Evolutionary conservation across 2,888 invertebrate genomes (phyloP), one percentile per base, ranked within the genome.

Genomic region (Pseudococcus longispinus): DNA sequence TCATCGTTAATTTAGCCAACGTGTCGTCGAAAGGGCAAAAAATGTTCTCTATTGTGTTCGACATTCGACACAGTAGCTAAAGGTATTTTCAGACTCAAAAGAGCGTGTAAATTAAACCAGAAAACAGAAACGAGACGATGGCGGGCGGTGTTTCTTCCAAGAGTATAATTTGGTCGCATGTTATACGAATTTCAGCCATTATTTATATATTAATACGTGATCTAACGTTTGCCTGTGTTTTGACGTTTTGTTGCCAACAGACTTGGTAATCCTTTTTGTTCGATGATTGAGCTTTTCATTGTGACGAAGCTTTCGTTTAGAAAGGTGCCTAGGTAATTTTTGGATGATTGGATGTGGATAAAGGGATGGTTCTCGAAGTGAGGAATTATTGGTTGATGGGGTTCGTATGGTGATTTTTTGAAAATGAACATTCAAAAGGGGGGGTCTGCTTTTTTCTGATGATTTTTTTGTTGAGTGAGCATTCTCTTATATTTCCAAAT

Each of bases 141-240:
- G 13, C 37, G 11, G 46, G 3, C 46, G 46, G 46, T 26, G 26
- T 23, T 65, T 65, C 65, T 65, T 65, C 13, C 9, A 9, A 8
- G 37, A 37, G 37, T 51, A n/a, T 51, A 65, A 65, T 65, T 23
- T 65, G 26, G 65, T 65, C 65, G 65, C 65, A 65, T 26, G 65
- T 65, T 65, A 60, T 15, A n/a, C 65, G 65, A 65, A 65, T 65
- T 65, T 65, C 65, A 65, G 15, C 26, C 65, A 26, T 65, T 65
- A 65, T 65, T 65, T 23, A 9, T 26, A 26, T 26, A 65, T 26
- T 65, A 65, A 26, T 65, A 26, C 26, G 65, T 65, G 26, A 65
- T 65, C 65, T 65, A 65, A 65, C 65, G 65, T 26, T 65, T 65
- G 65, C 65, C 26, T 13, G 2, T 65, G 4, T 65, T 65, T 65